phyloP scores from a whole-genome alignment of 2,888 invertebrate genomes.

The Sipha maydis region DNA sequence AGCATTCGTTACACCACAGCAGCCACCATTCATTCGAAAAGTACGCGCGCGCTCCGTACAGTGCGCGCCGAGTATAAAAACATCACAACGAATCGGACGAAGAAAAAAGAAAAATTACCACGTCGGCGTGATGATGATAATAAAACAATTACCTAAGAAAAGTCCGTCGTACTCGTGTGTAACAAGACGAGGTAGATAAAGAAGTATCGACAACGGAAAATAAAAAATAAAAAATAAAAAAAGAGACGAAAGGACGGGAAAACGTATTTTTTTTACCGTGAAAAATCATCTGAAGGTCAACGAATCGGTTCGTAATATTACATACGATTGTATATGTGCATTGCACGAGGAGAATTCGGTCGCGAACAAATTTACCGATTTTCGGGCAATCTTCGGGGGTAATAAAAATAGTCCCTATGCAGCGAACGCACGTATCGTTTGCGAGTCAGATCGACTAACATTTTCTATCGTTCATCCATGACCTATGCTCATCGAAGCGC shows the following conservation, averaged over 20 bases:
- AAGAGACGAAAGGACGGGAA: not conserved
- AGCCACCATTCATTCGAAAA: conserved; percentile 18
- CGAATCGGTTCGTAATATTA: not conserved
- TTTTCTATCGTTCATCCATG: conserved; percentile 21
- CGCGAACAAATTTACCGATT: not conserved
- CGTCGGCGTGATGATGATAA: too few relatives aligned
- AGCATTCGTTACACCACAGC: conserved; percentile 28
- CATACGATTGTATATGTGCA: not conserved
- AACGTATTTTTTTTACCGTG: not conserved
- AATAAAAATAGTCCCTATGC: not conserved
- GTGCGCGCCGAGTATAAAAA: not conserved
- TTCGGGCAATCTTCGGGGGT: too few relatives aligned
- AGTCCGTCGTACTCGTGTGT: not conserved
- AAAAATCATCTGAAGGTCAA: not conserved
- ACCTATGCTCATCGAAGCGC: conserved; percentile 12
- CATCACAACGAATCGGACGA: not conserved
- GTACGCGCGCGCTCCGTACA: not conserved
- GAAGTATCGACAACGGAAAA: not conserved
- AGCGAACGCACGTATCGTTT: too few relatives aligned
- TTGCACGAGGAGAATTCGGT: not conserved
- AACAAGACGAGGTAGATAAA: too few relatives aligned
- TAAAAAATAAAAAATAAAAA: not conserved
- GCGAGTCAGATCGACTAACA: not conserved
- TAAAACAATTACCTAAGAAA: not conserved
- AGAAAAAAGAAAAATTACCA: not conserved